A percentile compares a stretch with the other conserved stretches of the same genome.
Evolutionary conservation across 2,113 vertebrate species (phyloP).

Genomic region (Sceloporus undulatus): DNA sequence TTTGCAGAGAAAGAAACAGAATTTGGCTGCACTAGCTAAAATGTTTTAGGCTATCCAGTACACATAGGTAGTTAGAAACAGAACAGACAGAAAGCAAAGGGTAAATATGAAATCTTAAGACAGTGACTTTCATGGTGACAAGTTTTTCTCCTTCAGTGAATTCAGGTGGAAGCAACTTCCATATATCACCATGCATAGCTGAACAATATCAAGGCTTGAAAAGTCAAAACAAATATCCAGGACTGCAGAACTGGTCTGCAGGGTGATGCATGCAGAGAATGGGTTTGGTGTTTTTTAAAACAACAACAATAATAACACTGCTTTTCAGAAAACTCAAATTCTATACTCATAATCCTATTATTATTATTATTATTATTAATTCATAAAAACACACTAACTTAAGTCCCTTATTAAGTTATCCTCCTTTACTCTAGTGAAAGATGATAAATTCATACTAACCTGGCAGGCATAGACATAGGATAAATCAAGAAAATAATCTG

Average conservation of each 20-base stretch:
- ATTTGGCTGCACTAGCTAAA: neutral
- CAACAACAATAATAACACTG: no score
- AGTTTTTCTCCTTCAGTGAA: constrained; percentile 17
- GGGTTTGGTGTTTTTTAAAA: neutral
- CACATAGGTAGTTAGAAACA: neutral
- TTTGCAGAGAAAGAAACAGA: neutral
- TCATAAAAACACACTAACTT: neutral
- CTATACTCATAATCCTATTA: neutral
- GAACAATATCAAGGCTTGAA: neutral
- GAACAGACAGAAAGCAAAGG: neutral
- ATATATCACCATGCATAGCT: neutral
- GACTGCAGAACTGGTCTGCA: neutral
- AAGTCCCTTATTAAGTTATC: neutral
- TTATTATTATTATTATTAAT: neutral
- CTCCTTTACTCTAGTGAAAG: neutral
- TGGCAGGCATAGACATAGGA: neutral
- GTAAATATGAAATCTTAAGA: constrained; percentile 16
- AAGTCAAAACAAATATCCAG: neutral
- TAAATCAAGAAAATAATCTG: neutral
- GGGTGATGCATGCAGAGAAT: neutral
- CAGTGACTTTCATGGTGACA: constrained; percentile 11
- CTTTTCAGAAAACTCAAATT: neutral
- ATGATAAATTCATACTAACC: neutral
- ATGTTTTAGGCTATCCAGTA: neutral
- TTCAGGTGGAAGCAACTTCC: constrained; percentile 13